These are phyloP conservation scores for Empidonax traillii DNA, from an alignment of 2,113 vertebrate genomes.

Conservation along the genomic window DNA sequence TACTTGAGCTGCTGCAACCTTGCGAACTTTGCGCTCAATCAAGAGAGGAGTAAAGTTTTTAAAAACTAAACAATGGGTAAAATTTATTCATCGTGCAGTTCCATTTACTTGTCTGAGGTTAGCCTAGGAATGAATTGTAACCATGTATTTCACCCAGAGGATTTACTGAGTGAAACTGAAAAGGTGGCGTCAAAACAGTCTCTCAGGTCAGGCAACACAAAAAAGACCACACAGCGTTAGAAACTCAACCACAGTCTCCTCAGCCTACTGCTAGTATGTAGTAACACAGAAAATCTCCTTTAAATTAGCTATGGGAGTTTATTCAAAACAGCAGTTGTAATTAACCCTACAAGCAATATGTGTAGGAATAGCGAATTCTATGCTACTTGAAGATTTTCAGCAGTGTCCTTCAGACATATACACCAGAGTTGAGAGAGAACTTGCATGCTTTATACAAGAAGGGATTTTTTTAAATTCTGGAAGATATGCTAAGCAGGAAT, in stretches of 20 bases:
- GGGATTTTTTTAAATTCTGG: background rate
- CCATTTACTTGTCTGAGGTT: constrained; percentile 10
- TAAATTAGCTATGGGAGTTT: background rate
- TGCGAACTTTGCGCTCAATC: background rate
- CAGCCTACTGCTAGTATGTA: background rate
- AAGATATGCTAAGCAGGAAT: background rate
- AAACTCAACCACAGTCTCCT: background rate
- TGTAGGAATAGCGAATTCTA: background rate
- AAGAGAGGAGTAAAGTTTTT: background rate
- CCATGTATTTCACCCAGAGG: background rate
- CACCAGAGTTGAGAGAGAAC: background rate
- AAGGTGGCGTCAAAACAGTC: background rate
- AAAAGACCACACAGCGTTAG: background rate
- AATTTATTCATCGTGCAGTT: background rate
- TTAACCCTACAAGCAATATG: background rate
- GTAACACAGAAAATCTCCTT: background rate
- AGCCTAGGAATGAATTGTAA: background rate
- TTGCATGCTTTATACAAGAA: background rate
- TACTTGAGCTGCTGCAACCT: background rate
- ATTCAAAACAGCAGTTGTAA: background rate
- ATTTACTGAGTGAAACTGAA: background rate
- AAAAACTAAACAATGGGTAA: background rate
- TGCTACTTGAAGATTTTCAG: background rate
- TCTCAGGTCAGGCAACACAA: background rate
- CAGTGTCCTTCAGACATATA: background rate